phyloP scores from a whole-genome alignment of 2,888 invertebrate genomes.

The Tipula unca region DNA sequence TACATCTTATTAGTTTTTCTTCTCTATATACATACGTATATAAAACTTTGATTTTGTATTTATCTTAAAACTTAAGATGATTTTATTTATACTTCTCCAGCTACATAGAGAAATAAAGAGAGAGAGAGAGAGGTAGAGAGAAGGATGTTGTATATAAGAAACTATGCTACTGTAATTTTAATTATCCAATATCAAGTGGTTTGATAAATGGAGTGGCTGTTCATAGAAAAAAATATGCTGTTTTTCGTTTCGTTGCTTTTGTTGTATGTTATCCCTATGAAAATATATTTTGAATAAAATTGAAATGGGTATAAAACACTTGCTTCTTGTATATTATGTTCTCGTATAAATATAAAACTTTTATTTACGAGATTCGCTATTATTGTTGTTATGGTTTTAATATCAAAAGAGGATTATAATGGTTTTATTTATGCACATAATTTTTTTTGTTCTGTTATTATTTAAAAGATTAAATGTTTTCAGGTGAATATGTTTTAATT shows the following conservation, averaged over 20 bases:
- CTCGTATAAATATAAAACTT: neutral
- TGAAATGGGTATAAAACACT: neutral
- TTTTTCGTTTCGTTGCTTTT: neutral
- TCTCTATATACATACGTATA: neutral
- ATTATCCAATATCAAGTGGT: neutral
- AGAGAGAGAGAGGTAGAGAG: neutral
- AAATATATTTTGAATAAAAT: neutral
- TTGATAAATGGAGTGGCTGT: neutral
- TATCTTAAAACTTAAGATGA: neutral
- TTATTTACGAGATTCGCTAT: neutral
- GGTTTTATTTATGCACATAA: neutral
- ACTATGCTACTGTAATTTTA: neutral
- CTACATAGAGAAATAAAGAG: neutral
- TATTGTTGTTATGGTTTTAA: neutral
- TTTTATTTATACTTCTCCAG: neutral
- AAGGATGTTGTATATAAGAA: neutral
- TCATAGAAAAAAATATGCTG: neutral
- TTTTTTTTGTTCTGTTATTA: neutral
- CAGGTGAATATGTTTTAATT: conserved; percentile 14
- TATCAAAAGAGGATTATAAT: neutral
- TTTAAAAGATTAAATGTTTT: conserved; percentile 3
- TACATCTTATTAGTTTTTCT: neutral
- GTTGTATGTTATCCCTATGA: neutral
- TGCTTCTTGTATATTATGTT: neutral
- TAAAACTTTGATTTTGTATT: neutral